Evolutionary conservation across 2,113 vertebrate genomes (phyloP).

Genomic region (Pituophis catenifer): DNA sequence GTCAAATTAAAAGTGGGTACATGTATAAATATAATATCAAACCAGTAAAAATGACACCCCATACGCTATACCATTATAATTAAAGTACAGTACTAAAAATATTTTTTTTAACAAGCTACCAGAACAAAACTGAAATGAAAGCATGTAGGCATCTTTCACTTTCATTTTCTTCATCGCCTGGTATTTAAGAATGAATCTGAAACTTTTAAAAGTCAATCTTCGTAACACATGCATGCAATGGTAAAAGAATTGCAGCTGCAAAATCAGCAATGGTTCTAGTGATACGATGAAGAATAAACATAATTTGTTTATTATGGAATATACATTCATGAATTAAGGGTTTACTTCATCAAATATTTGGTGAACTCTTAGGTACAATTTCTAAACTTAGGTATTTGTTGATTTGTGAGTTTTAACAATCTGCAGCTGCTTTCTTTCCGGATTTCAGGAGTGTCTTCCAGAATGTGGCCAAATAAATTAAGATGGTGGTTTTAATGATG

Average conservation of each 20-base stretch:
- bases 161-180: slow-evolving; percentile 35
- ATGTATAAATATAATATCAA: not conserved
- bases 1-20: not conserved
- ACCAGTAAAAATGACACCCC: not conserved
- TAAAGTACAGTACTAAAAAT: not conserved
- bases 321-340: not conserved
- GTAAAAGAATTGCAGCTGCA: not conserved
- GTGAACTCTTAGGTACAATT: not conserved
- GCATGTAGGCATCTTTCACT: slow-evolving; percentile 47
- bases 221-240: not conserved
- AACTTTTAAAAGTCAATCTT: not conserved
- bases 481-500: not conserved
- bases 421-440: not conserved
- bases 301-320: not conserved
- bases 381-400: not conserved
- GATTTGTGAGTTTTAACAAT: not conserved
- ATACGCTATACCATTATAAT: not conserved
- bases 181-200: slow-evolving; percentile 16
- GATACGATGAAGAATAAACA: not conserved
- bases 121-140: not conserved
- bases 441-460: not conserved
- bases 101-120: not conserved
- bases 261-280: not conserved
- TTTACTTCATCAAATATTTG: not conserved
- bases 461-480: not conserved